Base-by-base conservation (phyloP, 2,797 vertebrate species). In the Limnodromus scolopaceus region DNA sequence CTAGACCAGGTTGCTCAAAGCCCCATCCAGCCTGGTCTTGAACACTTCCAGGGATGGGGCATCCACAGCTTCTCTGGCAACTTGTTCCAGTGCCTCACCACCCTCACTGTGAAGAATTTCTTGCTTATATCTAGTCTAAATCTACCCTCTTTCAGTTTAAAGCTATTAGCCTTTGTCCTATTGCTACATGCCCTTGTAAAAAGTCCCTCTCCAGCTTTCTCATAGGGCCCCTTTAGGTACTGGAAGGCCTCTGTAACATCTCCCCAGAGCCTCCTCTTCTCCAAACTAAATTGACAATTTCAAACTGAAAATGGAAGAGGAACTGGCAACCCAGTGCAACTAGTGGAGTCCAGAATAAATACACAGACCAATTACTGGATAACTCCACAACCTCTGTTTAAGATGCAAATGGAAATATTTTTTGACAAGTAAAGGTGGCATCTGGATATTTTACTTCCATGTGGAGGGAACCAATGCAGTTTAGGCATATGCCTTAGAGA, bases 361-460 rank as follows among this genome's bases (percentile, higher is more conserved):
- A 66, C 0, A 6, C 9, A 65, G 49, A 60, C 2, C 12, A 71
- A 16, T 66, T 63, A 58, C 0, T n/a, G 41, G 20, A 2, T 48
- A 87, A 82, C 15, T 74, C 43, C 19, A 53, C n/a, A 74, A 32
- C 3, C 8, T 60, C 45, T 55, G 18, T 61, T 87, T 41, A 58
- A 87, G 34, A 58, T 5, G 45, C 14, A 75, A 54, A 60, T 7
- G 3, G 10, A 45, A 83, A n/a, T 13, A 6, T 8, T 46, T 53
- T 60, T 80, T 70, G 8, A 1, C 15, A 78, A 76, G 20, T 23
- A 11, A 4, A 85, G 69, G 60, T 43, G 41, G 39, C 20, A 74
- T 30, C 51, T 61, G 48, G 4, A 53, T 71, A 34, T 84, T 84
- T 55, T 38, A 74, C 16, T 70, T 64, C 20, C 45, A 39, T 0